Percentiles rank a stretch among this genome's conserved stretches.
Evolutionary conservation across 2,888 invertebrate genomes (phyloP).

Genomic region (Stegana nigrithorax): DNA sequence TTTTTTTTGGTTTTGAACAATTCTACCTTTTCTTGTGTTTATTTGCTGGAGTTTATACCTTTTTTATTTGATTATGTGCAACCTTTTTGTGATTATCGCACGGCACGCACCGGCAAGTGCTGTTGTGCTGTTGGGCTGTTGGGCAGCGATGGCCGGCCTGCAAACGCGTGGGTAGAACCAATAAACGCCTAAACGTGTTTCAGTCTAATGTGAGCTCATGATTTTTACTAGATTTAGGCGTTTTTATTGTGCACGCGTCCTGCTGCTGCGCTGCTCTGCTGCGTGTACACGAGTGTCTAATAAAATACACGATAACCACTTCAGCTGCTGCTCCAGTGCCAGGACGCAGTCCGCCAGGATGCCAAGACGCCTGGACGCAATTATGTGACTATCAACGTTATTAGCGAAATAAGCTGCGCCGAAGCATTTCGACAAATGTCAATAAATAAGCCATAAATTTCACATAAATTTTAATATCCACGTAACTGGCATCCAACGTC

Average conservation of each 20-base stretch:
- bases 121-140: too few relatives aligned
- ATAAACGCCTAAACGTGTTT: background rate
- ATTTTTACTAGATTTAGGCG: background rate
- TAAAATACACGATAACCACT: too few relatives aligned
- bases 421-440: slow-evolving; percentile 9
- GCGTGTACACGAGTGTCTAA: background rate
- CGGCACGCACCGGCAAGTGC: background rate
- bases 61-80: slow-evolving; percentile 6
- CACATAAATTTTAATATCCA: slow-evolving; percentile 44
- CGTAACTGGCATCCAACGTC: slow-evolving; percentile 34
- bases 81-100: slow-evolving; percentile 9
- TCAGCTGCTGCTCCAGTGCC: too few relatives aligned
- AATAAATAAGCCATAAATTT: slow-evolving; percentile 54
- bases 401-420: background rate
- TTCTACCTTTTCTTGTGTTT: background rate
- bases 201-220: too few relatives aligned
- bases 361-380: background rate
- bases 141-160: too few relatives aligned
- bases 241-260: background rate
- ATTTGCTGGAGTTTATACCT: background rate
- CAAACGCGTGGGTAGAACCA: too few relatives aligned
- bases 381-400: slow-evolving; percentile 10
- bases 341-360: too few relatives aligned
- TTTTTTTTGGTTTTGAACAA: background rate
- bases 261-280: background rate